Conservation (phyloP, 2,113 vertebrate genomes). For the Hippopotamus amphibius region DNA sequence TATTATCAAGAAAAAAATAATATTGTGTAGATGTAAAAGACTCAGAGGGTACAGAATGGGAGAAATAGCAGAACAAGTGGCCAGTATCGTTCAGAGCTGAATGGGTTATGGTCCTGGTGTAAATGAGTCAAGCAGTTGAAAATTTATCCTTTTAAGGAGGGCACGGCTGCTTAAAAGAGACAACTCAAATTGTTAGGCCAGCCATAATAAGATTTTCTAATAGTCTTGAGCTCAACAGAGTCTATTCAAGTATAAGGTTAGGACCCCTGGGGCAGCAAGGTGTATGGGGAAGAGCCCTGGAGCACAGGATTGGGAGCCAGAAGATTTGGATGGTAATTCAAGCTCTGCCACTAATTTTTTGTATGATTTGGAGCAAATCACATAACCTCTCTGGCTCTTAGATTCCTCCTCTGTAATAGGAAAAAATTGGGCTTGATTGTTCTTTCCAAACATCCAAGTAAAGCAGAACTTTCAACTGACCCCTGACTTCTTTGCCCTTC, state of each 20-base stretch:
- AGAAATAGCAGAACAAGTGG: background rate
- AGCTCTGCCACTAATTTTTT: background rate
- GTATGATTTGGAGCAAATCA: constrained; percentile 32
- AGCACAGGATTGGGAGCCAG: background rate
- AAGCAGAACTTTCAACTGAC: constrained; percentile 14
- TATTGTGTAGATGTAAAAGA: background rate
- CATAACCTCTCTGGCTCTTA: background rate
- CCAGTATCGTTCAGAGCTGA: background rate
- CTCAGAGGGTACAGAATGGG: background rate
- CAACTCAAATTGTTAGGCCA: constrained; percentile 6
- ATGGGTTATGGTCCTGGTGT: background rate
- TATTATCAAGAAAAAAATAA: constrained; percentile 41
- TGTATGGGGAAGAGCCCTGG: background rate
- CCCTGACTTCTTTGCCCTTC: constrained; percentile 39
- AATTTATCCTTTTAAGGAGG: background rate
- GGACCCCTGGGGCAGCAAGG: background rate
- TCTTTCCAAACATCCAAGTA: constrained; percentile 38
- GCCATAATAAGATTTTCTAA: background rate
- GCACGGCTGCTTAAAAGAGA: background rate
- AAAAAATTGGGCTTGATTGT: background rate
- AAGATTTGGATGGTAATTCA: constrained; percentile 29
- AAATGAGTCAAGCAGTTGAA: background rate
- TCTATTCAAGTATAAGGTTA: background rate
- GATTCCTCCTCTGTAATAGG: background rate
- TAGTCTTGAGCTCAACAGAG: background rate